Evolutionary conservation across 2,113 vertebrate species (phyloP), one percentile per base, ranked within the genome.

Genomic region (Xiphophorus couchianus): DNA sequence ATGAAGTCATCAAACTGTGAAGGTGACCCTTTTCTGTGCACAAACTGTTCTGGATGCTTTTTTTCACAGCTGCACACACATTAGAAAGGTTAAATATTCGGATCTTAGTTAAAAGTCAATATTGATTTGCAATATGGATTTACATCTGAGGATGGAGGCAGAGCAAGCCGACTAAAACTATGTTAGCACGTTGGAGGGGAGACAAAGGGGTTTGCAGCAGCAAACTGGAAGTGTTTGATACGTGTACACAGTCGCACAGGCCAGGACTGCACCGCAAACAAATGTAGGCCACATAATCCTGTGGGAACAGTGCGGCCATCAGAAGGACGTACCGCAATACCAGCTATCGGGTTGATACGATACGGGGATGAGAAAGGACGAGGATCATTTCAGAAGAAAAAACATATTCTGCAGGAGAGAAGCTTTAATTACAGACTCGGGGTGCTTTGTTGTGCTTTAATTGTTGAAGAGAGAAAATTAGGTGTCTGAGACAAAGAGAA

Each of bases 261-360:
- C 71, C 35, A 62, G 60, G 14, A 35, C 76, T 84, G 86, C 83
- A 83, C 78, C 35, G 76, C 88, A 91, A 90, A 93, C 84, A 89
- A 87, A 94, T 92, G 83, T 93, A 94, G 94, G 93, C 81, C 93
- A 92, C 73, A 67, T 83, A 90, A 81, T 93, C 94, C 88, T 70
- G 71, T 33, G 91, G 91, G 93, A 90, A 22, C 14, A 4, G 51
- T 62, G 75, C 35, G 61, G 85, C 88, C 81, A 89, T 91, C 85
- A 76, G 71, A 39, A 91, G 82, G 83, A 91, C 66, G 76, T 81
- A 74, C 77, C 67, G 83, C 78, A 77, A 78, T 78, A 87, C 73
- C 78, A 83, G 85, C 84, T 87, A 80, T 71, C 79, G 63, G 66
- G 82, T 80, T 72, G 75, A 88, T 71, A 83, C 85, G 89, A 83